Evolutionary conservation across 2,888 invertebrate genomes (phyloP).

Genomic region (Latheticus oryzae): DNA sequence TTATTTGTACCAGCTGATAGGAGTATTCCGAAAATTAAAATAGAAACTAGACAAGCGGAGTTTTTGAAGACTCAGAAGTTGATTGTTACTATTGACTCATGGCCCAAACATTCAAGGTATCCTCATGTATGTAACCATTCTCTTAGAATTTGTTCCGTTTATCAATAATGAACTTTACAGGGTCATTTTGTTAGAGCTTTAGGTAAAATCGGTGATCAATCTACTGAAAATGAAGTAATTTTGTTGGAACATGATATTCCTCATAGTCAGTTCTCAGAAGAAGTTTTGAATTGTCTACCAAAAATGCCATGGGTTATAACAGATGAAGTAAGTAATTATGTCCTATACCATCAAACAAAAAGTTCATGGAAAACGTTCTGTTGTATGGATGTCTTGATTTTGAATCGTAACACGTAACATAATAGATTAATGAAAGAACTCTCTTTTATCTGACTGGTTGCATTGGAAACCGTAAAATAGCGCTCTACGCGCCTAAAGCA

Average conservation of each 20-base stretch:
- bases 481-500: too few relatives aligned
- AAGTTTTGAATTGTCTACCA: constrained; percentile 92
- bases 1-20: constrained; percentile 95
- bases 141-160: too few relatives aligned
- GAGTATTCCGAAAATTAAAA: constrained; percentile 92
- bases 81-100: constrained; percentile 95
- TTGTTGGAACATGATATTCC: constrained; percentile 97
- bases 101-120: constrained; percentile 94
- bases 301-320: constrained; percentile 90
- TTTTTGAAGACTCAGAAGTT: constrained; percentile 85
- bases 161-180: too few relatives aligned
- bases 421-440: too few relatives aligned
- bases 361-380: too few relatives aligned
- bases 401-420: too few relatives aligned
- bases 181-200: constrained; percentile 96
- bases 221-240: constrained; percentile 96
- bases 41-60: constrained; percentile 93
- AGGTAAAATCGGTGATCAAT: constrained; percentile 92
- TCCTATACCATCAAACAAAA: constrained; percentile 1
- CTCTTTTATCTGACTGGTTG: too few relatives aligned
- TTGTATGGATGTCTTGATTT: too few relatives aligned
- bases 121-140: constrained; percentile 75
- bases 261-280: constrained; percentile 93
- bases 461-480: too few relatives aligned
- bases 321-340: constrained; percentile 72